These are phyloP conservation scores for Lates calcarifer DNA, from an alignment of 2,113 vertebrate genomes.

Conservation along the genomic window DNA sequence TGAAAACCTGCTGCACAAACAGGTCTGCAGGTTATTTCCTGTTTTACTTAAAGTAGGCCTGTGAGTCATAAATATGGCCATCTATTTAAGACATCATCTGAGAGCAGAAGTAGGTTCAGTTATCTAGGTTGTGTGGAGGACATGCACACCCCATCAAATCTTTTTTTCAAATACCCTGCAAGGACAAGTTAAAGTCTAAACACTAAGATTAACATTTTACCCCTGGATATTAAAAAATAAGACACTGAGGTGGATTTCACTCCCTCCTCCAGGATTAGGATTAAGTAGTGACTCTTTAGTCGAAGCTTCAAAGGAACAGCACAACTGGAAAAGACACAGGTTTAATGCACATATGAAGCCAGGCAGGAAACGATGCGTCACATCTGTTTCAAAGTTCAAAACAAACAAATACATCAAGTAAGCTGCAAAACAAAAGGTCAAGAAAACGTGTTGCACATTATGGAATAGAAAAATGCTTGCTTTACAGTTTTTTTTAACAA, in stretches of 20 bases:
- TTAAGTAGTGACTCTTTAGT: neutral
- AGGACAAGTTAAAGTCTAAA: no score
- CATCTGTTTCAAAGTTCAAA: rapidly evolving
- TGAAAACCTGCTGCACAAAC: neutral
- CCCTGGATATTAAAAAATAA: no score
- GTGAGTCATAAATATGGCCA: neutral
- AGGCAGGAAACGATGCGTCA: neutral
- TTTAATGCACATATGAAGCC: conserved; percentile 24
- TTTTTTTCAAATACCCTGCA: no score
- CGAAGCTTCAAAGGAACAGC: neutral
- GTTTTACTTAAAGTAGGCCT: neutral
- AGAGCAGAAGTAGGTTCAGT: no score
- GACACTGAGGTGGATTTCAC: neutral
- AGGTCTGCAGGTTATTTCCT: neutral
- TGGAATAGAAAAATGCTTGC: neutral
- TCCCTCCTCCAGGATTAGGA: neutral
- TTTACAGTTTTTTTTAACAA: conserved; percentile 23
- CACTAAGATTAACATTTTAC: no score
- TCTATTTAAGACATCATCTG: no score
- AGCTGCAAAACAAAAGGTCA: neutral
- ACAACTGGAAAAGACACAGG: neutral
- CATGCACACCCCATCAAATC: no score
- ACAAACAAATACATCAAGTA: neutral
- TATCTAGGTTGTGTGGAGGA: no score
- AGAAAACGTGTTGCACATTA: neutral